Base-by-base conservation (phyloP, 2,113 vertebrate species). In the Dinomys branickii region DNA sequence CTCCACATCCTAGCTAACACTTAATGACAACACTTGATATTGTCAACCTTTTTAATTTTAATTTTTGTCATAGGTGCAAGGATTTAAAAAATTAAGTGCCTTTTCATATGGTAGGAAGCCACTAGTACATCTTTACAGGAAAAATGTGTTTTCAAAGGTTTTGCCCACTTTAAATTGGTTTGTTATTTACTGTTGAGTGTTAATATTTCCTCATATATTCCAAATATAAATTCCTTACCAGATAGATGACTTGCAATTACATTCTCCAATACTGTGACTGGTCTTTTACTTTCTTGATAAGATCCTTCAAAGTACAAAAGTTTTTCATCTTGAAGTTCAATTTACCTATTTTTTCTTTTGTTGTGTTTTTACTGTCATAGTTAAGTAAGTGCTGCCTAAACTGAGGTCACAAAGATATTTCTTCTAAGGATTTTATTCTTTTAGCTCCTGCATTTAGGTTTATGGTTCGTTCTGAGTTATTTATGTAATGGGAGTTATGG, bases 261-360 rank as follows among this genome's bases (percentile, higher is more conserved):
- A 73, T 91, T 33, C 13, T 61, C 30, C 14, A 16, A 63, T 54
- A 63, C 41, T 41, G 7, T 54, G 54, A 30, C 14, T 94, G 5
- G 50, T 17, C 30, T 97, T 91, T 86, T 24, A 91, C 26, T 77
- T 93, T 86, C 59, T 95, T 86, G 22, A 63, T 50, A 14, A 20
- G 28, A 47, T 41, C 26, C 35, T 41, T 69, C 47, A 41, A 69
- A 88, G 38, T 7, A 82, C 41, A 87, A 87, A 81, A 3, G 11
- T 52, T 59, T 93, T 96, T 73, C 22, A 84, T 28, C 12, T 38
- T 85, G 30, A 85, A 75, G 16, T 85, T 30, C 16, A 65, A 44
- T 89, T 78, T 65, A 52, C 12, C 50, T 94, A 59, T 50, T 44
- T 86, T 95, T 52, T 26, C 61, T 78, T 77, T 69, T 77, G 20